These are phyloP conservation scores for Aphaenogaster floridana DNA, from an alignment of 1,140 invertebrate species.

Conservation along the genomic window DNA sequence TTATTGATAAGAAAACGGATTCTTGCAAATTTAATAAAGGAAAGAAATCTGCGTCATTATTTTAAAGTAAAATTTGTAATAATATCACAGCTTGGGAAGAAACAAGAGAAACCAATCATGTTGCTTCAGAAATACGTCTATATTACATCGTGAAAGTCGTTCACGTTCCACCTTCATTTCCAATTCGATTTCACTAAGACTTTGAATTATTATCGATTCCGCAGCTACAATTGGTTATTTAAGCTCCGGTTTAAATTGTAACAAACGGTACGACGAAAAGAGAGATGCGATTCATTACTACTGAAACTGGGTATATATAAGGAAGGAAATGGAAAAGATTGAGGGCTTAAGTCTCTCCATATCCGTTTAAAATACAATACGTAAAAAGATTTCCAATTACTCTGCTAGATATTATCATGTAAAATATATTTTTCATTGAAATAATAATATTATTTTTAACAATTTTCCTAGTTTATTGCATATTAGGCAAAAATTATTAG, in stretches of 20 bases:
- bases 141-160: slow-evolving; percentile 21
- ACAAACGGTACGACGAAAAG: slow-evolving; percentile 38
- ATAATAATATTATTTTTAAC: no score
- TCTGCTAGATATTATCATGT: neutral
- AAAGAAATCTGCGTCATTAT: neutral
- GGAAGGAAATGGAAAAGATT: slow-evolving; percentile 36
- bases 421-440: neutral
- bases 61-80: slow-evolving; percentile 43
- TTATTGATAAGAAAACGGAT: slow-evolving; percentile 11
- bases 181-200: slow-evolving; percentile 50
- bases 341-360: neutral
- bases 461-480: neutral
- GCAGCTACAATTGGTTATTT: slow-evolving; percentile 44
- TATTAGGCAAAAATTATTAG: neutral
- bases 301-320: slow-evolving; percentile 10
- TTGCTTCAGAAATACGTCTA: neutral
- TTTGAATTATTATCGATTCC: slow-evolving; percentile 52
- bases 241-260: slow-evolving; percentile 34
- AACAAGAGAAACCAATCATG: slow-evolving; percentile 17
- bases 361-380: slow-evolving; percentile 2
- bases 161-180: slow-evolving; percentile 43
- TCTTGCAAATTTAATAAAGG: neutral
- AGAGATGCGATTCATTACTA: slow-evolving; percentile 24
- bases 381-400: neutral
- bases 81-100: neutral